Conservation (phyloP, 2,797 vertebrate genomes). For the Lagorchestes hirsutus region DNA sequence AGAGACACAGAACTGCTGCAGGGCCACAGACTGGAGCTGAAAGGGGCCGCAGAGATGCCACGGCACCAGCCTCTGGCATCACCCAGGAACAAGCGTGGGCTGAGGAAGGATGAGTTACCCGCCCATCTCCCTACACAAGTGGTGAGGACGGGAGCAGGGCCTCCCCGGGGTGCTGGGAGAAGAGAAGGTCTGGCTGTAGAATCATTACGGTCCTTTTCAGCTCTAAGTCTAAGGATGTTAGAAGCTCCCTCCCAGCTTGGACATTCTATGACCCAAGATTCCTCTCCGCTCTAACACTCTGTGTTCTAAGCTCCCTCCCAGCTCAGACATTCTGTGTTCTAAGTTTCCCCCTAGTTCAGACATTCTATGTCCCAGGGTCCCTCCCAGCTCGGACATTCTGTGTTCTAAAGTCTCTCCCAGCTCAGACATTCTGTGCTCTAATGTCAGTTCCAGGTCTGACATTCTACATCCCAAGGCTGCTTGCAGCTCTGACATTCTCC, state of each 20-base stretch:
- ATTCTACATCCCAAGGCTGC: neutral
- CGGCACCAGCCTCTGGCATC: neutral
- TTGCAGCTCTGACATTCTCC: neutral
- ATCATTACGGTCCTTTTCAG: neutral
- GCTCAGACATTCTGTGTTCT: neutral
- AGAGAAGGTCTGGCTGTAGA: neutral
- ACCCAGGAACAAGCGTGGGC: neutral
- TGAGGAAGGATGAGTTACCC: neutral
- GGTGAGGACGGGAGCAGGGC: too few relatives aligned
- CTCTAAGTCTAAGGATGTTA: neutral
- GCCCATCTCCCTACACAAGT: too few relatives aligned
- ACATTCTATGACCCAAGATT: neutral
- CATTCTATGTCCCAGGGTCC: neutral
- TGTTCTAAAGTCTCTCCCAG: neutral
- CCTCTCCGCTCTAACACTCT: neutral
- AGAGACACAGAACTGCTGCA: neutral
- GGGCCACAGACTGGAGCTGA: neutral
- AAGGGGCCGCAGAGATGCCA: neutral
- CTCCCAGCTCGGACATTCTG: neutral
- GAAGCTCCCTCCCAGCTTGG: neutral
- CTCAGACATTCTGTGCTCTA: neutral
- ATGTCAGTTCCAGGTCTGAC: neutral
- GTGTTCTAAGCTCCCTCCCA: neutral
- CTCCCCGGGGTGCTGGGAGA: accelerated
- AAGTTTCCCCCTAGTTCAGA: neutral